A percentile compares a stretch with the other conserved stretches of the same genome.
Evolutionary conservation across 2,888 invertebrate genomes (phyloP).

Genomic region (Drymonia ruficornis): DNA sequence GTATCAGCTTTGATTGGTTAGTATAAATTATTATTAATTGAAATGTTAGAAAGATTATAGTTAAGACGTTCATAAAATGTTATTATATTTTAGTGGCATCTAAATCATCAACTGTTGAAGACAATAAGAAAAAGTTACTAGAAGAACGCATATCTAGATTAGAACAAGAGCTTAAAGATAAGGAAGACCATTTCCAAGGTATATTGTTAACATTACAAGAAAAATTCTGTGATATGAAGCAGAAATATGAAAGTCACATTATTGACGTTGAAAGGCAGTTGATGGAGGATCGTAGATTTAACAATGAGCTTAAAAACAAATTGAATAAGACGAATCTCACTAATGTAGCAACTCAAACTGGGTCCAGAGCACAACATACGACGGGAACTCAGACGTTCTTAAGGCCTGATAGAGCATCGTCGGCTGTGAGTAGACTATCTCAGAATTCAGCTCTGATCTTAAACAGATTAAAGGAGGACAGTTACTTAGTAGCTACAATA

Average conservation of each 20-base stretch:
- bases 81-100: slow-evolving; percentile 77
- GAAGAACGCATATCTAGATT: slow-evolving; percentile 89
- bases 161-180: slow-evolving; percentile 88
- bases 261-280: slow-evolving; percentile 89
- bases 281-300: slow-evolving; percentile 75
- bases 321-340: slow-evolving; percentile 66
- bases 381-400: slow-evolving; percentile 66
- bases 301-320: slow-evolving; percentile 82
- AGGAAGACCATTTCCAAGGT: slow-evolving; percentile 89
- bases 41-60: too few relatives aligned
- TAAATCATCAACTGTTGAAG: slow-evolving; percentile 81
- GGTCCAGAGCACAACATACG: slow-evolving; percentile 54
- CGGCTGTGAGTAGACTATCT: slow-evolving; percentile 80
- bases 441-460: slow-evolving; percentile 82
- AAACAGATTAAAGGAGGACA: slow-evolving; percentile 87
- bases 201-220: slow-evolving; percentile 90
- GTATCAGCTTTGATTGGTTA: slow-evolving; percentile 90
- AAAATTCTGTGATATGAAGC: slow-evolving; percentile 90
- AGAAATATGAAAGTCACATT: slow-evolving; percentile 90
- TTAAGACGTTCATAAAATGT: not conserved
- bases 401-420: slow-evolving; percentile 69
- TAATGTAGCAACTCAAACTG: slow-evolving; percentile 79
- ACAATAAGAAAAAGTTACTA: slow-evolving; percentile 85
- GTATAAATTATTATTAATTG: slow-evolving; percentile 17
- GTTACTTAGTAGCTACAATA: slow-evolving; percentile 91